These are phyloP conservation scores for Shinisaurus crocodilurus DNA, from an alignment of 2,113 vertebrate species.

Conservation along the genomic window DNA sequence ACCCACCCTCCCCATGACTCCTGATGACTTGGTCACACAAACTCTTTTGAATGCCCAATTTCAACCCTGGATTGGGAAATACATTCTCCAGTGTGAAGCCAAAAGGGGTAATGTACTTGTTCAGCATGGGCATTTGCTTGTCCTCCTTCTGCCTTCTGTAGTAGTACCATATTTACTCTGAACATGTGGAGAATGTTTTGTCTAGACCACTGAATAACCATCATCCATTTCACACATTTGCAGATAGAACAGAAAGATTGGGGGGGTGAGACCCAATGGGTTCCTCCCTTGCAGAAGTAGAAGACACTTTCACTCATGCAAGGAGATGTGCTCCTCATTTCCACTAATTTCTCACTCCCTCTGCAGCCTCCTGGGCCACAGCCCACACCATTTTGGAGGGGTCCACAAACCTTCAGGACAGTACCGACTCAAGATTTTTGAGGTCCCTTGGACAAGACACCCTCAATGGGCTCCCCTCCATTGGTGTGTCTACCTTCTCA, in stretches of 20 bases:
- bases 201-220: neutral
- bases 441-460: too few relatives aligned
- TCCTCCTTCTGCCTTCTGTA: neutral
- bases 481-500: too few relatives aligned
- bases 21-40: neutral
- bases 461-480: too few relatives aligned
- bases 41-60: neutral
- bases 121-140: neutral
- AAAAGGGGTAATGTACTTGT: neutral
- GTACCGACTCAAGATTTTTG: too few relatives aligned
- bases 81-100: neutral
- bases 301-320: neutral
- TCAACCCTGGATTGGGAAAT: neutral
- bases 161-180: neutral
- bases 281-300: neutral
- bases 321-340: neutral
- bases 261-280: too few relatives aligned
- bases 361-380: neutral
- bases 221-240: neutral
- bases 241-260: neutral
- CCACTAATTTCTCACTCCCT: neutral
- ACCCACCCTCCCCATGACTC: too few relatives aligned
- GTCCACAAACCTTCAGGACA: neutral
- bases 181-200: neutral
- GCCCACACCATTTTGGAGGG: neutral